These are phyloP conservation scores for Lissonota sp. DNA, from an alignment of 2,888 invertebrate genomes.

Conservation along the genomic window DNA sequence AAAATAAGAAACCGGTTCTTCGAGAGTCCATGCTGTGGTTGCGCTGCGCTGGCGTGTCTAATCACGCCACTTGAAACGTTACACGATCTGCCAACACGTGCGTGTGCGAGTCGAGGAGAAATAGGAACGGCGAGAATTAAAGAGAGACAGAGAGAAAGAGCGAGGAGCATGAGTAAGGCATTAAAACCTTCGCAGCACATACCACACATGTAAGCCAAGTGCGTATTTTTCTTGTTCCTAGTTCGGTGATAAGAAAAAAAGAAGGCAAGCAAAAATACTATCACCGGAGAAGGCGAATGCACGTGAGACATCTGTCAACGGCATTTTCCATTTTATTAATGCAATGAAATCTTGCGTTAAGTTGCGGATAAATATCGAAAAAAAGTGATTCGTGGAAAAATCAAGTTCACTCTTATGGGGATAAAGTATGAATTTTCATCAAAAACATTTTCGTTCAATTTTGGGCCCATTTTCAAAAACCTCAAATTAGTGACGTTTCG, in stretches of 20 bases:
- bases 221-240: constrained; percentile 40
- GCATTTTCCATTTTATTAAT: no score
- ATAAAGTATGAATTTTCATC: no score
- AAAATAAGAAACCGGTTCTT: constrained; percentile 73
- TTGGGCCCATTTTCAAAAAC: no score
- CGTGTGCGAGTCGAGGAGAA: constrained; percentile 38
- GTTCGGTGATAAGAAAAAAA: constrained; percentile 23
- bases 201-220: constrained; percentile 60
- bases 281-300: not conserved
- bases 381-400: not conserved
- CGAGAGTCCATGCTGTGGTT: constrained; percentile 64
- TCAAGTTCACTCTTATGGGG: not conserved
- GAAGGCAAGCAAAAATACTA: not conserved
- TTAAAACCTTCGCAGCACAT: constrained; percentile 58
- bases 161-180: constrained; percentile 41
- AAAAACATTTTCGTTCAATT: no score
- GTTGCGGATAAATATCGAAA: not conserved
- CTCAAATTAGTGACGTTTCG: no score
- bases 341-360: not conserved
- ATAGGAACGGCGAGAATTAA: constrained; percentile 9
- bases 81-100: constrained; percentile 70
- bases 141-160: not conserved
- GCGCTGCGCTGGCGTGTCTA: constrained; percentile 73
- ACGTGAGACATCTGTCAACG: constrained; percentile 17
- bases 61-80: constrained; percentile 78